Base-by-base conservation (phyloP, 2,797 vertebrate genomes). In the Myripristis jacobus region DNA sequence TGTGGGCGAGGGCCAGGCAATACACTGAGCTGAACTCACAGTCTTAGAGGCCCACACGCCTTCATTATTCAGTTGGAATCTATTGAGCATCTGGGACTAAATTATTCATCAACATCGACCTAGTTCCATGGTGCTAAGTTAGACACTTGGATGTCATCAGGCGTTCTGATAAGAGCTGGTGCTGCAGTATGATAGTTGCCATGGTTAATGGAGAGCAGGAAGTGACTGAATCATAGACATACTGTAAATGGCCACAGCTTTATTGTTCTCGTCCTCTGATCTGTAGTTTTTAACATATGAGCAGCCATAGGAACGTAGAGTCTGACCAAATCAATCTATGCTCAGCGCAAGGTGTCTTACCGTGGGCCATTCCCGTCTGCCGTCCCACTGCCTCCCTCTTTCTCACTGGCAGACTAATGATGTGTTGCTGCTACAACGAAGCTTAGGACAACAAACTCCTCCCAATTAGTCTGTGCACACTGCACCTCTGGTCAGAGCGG, bases 41-140 rank as follows among this genome's bases (percentile, higher is more conserved):
- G 83, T 86, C 88, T 87, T 78, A 80, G 73, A 87, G 86, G 80
- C 85, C 88, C 82, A 85, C 87, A 84, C 56, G 81, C 87, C 87
- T 92, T 92, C 84, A 91, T 93, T 93, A 92, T 91, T 92, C 90
- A 90, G 87, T 84, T 84, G 85, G 86, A 92, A 90, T 92, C 90
- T 93, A 92, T 93, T 91, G 91, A 92, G 92, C 90, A 93, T 92
- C 89, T 92, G 88, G 87, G 89, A 90, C 84, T 93, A 92, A 93
- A 94, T 92, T 91, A 94, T 93, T 93, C 91, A 92, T 90, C 84
- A 90, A 85, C 88, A 88, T 92, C 90, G 91, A 93, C 92, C 92
- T 90, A 93, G 90, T 92, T 94, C 88, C 83, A 90, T 78, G 85
- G 87, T 89, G 90, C 87, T 88, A 90, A 93, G 87, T 93, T 92